A percentile compares a stretch with the other conserved stretches of the same genome.
Evolutionary conservation across 2,888 invertebrate genomes (phyloP).

Genomic region (Drosophila ustulata): DNA sequence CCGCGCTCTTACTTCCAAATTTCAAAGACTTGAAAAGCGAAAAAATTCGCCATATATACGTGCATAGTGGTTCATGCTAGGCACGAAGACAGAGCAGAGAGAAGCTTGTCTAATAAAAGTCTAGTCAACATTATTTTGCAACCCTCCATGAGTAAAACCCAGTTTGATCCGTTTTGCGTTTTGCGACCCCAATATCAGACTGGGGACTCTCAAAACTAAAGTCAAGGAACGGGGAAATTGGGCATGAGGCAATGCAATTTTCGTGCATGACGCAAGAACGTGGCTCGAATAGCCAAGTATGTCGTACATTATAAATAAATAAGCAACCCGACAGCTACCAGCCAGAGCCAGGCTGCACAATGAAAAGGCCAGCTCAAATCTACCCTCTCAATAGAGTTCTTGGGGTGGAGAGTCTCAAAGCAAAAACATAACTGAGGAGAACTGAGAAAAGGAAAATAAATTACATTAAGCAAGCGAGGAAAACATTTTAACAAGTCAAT

Average conservation of each 20-base stretch:
- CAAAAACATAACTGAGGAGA: background rate
- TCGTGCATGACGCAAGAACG: slow-evolving; percentile 79
- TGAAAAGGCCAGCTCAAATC: slow-evolving; percentile 48
- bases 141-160: slow-evolving; percentile 78
- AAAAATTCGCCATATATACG: slow-evolving; percentile 32
- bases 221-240: background rate
- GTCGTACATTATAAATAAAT: slow-evolving; percentile 80
- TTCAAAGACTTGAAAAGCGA: slow-evolving; percentile 47
- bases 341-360: slow-evolving; percentile 19
- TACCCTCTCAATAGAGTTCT: slow-evolving; percentile 65
- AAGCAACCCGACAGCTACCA: slow-evolving; percentile 60
- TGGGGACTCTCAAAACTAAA: background rate
- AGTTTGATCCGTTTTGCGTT: slow-evolving; percentile 73
- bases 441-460: slow-evolving; percentile 36
- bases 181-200: background rate
- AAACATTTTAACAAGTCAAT: slow-evolving; percentile 81
- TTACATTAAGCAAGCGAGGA: slow-evolving; percentile 65
- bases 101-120: slow-evolving; percentile 82
- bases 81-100: slow-evolving; percentile 30
- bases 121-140: slow-evolving; percentile 80
- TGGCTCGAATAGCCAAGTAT: slow-evolving; percentile 77
- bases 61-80: slow-evolving; percentile 28
- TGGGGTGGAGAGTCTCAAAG: slow-evolving; percentile 1
- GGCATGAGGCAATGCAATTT: slow-evolving; percentile 74
- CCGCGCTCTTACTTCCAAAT: slow-evolving; percentile 58